Conservation (phyloP, 2,888 invertebrate species). For the Drosophila flavopinicola region DNA sequence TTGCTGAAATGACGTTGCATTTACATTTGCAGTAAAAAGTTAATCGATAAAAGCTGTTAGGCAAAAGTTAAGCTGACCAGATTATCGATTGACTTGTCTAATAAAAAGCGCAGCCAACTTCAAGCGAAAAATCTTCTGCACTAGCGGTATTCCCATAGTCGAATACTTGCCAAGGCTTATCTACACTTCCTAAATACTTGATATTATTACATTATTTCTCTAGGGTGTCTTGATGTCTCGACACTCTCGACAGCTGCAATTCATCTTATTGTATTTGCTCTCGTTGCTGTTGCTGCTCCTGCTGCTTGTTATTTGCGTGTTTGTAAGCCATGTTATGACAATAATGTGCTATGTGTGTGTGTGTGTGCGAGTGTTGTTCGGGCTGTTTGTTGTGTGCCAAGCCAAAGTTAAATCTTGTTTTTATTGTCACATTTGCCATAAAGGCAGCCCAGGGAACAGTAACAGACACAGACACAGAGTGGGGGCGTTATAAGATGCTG, state of each 20-base stretch:
- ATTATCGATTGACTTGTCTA: neutral
- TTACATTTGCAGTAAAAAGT: too few species aligned
- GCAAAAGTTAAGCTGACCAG: too few species aligned
- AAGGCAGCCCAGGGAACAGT: slow-evolving; percentile 59
- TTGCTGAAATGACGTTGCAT: too few species aligned
- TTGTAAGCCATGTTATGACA: slow-evolving; percentile 77
- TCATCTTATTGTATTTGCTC: slow-evolving; percentile 27
- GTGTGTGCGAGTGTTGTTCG: slow-evolving; percentile 7
- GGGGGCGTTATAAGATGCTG: slow-evolving; percentile 61
- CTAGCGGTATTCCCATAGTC: too few species aligned
- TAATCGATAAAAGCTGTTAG: too few species aligned
- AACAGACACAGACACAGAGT: slow-evolving; percentile 22
- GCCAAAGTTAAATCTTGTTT: slow-evolving; percentile 76
- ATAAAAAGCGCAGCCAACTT: slow-evolving; percentile 3
- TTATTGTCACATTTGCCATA: slow-evolving; percentile 77
- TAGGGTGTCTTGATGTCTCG: slow-evolving; percentile 12
- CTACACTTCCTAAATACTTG: neutral
- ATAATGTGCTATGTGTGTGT: slow-evolving; percentile 60
- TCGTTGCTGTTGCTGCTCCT: slow-evolving; percentile 36
- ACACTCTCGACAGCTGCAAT: neutral
- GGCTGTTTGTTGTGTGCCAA: slow-evolving; percentile 51
- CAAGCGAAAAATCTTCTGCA: neutral
- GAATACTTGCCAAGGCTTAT: too few species aligned
- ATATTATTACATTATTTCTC: neutral
- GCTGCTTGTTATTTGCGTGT: slow-evolving; percentile 63